A percentile compares a stretch with the other conserved stretches of the same genome.
These are phyloP conservation scores for Eutrigla gurnardus DNA, from an alignment of 2,797 vertebrate genomes.

Conservation along the genomic window DNA sequence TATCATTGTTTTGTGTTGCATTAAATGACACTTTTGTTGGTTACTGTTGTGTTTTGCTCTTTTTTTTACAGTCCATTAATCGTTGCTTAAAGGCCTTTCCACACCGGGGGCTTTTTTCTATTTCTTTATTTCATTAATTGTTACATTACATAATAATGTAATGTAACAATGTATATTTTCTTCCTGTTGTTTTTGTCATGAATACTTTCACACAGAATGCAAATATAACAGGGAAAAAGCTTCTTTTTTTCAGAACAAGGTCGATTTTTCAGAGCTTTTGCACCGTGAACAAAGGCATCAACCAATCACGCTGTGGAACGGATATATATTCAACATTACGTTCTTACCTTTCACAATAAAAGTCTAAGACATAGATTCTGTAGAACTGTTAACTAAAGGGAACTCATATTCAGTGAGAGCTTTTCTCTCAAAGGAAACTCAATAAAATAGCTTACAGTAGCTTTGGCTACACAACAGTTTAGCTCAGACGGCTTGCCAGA, in stretches of 20 bases:
- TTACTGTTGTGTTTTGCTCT: neutral
- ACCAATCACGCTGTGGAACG: neutral
- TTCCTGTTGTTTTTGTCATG: too few species aligned
- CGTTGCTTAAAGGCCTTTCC: neutral
- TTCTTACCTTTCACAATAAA: neutral
- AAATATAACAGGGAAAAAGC: neutral
- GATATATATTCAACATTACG: neutral
- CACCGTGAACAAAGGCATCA: neutral
- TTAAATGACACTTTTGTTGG: neutral
- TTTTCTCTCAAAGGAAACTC: neutral
- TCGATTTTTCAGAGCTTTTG: neutral
- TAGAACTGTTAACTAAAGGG: neutral
- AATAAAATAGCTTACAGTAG: neutral
- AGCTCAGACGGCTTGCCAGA: neutral
- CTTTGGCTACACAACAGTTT: neutral
- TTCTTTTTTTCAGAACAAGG: neutral
- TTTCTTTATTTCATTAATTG: neutral
- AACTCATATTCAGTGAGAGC: neutral
- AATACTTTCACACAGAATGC: too few species aligned
- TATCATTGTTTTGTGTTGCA: neutral
- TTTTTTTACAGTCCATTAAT: neutral
- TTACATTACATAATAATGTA: too few species aligned
- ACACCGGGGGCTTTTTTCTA: neutral
- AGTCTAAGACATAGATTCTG: neutral
- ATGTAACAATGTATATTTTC: too few species aligned